Evolutionary conservation across 2,888 invertebrate species (phyloP).

Genomic region (Phyto melanocephala): DNA sequence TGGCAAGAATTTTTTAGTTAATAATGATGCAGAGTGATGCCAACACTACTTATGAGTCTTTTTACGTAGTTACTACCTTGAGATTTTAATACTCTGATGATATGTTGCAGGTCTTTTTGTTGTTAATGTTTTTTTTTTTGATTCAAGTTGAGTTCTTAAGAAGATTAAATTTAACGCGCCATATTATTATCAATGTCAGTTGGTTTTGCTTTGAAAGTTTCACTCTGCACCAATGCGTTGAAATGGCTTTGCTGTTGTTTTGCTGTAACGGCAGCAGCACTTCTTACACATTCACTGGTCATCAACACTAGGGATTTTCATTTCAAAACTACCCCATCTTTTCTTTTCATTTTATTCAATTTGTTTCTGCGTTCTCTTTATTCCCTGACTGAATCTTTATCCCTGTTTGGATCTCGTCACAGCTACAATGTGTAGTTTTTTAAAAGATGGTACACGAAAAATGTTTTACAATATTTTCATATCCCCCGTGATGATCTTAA

Average conservation of each 20-base stretch:
- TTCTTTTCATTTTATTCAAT: constrained; percentile 18
- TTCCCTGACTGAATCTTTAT: constrained; percentile 39
- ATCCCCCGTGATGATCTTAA: too few species aligned
- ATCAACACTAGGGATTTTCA: constrained; percentile 62
- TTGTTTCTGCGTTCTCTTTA: constrained; percentile 1
- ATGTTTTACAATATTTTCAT: background rate
- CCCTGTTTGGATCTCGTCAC: constrained; percentile 50
- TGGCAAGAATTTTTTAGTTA: constrained; percentile 49
- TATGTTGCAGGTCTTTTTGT: constrained; percentile 43
- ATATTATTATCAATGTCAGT: constrained; percentile 68
- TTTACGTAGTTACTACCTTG: constrained; percentile 18
- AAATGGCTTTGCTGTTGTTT: constrained; percentile 24
- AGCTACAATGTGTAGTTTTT: constrained; percentile 21
- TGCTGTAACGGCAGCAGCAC: constrained; percentile 30
- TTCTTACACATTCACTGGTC: constrained; percentile 64
- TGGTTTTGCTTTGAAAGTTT: constrained; percentile 27
- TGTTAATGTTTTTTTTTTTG: constrained; percentile 28
- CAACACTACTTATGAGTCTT: constrained; percentile 50
- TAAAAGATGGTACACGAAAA: constrained; percentile 7
- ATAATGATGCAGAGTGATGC: constrained; percentile 65
- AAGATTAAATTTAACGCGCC: constrained; percentile 69
- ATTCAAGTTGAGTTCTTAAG: constrained; percentile 65
- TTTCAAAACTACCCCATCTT: constrained; percentile 33
- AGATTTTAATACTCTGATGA: constrained; percentile 56
- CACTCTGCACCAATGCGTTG: background rate